phyloP scores from a whole-genome alignment of 2,888 invertebrate species.

The Microdon myrmicae region DNA sequence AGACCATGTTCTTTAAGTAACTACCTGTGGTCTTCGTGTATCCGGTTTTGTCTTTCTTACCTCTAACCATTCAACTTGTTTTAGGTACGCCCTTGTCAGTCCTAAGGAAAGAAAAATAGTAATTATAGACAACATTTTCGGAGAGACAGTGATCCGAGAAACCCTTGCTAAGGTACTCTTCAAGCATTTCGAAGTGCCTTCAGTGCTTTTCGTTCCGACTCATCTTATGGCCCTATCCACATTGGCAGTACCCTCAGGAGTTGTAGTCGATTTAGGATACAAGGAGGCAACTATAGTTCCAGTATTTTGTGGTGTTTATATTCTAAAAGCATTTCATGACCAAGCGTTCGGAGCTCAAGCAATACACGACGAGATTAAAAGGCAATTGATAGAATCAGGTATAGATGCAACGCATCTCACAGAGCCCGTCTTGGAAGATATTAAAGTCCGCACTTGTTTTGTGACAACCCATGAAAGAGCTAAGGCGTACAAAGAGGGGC shows the following conservation, averaged over 20 bases:
- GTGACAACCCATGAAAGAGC: slow-evolving; percentile 81
- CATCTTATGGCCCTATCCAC: slow-evolving; percentile 87
- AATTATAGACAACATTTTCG: slow-evolving; percentile 89
- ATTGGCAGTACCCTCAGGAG: slow-evolving; percentile 81
- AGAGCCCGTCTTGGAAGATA: slow-evolving; percentile 77
- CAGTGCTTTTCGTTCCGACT: slow-evolving; percentile 83
- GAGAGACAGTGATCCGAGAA: slow-evolving; percentile 83
- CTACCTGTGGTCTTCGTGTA: not conserved
- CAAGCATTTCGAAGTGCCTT: slow-evolving; percentile 88
- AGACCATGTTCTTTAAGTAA: slow-evolving; percentile 88
- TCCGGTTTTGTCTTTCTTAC: not conserved
- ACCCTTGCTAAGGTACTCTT: slow-evolving; percentile 92
- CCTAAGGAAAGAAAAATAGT: slow-evolving; percentile 94
- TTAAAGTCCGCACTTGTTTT: slow-evolving; percentile 88
- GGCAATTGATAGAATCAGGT: slow-evolving; percentile 68
- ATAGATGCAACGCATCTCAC: slow-evolving; percentile 66
- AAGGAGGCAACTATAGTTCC: slow-evolving; percentile 84
- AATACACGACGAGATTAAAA: slow-evolving; percentile 73
- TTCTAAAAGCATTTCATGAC: slow-evolving; percentile 85
- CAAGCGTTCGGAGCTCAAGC: slow-evolving; percentile 81
- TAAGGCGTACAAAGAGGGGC: slow-evolving; percentile 67
- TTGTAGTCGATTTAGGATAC: slow-evolving; percentile 90
- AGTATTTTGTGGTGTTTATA: slow-evolving; percentile 87
- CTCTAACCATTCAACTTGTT: slow-evolving; percentile 42
- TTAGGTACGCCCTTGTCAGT: slow-evolving; percentile 86